phyloP scores from a whole-genome alignment of 2,888 invertebrate genomes.

The Aquatica leii region DNA sequence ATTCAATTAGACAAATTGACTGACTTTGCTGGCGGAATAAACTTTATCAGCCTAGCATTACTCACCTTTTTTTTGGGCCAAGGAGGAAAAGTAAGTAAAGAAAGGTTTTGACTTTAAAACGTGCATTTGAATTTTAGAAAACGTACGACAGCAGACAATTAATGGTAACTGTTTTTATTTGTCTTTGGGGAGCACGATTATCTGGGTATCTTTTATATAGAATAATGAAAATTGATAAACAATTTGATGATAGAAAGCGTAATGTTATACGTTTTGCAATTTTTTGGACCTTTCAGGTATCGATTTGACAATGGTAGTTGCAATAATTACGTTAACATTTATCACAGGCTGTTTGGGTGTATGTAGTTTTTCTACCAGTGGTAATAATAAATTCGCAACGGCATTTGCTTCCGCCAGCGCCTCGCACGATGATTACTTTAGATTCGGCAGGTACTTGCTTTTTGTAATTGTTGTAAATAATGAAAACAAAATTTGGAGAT shows the following conservation, averaged over 20 bases:
- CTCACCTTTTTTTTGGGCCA: constrained; percentile 88
- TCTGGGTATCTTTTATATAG: constrained; percentile 90
- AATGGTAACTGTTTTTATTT: constrained; percentile 88
- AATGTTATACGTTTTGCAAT: constrained; percentile 89
- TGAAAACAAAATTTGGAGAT: too few relatives aligned
- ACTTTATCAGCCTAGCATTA: constrained; percentile 89
- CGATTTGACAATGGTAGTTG: too few relatives aligned
- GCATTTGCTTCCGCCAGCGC: constrained; percentile 77
- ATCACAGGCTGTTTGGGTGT: constrained; percentile 86
- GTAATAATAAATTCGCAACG: constrained; percentile 89
- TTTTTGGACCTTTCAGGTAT: constrained; percentile 90
- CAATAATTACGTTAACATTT: not conserved
- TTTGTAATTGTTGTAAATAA: too few relatives aligned
- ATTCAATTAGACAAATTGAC: constrained; percentile 91
- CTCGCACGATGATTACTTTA: constrained; percentile 85
- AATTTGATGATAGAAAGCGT: constrained; percentile 88
- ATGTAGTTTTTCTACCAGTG: constrained; percentile 88
- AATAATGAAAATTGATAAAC: constrained; percentile 89
- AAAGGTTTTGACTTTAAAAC: not conserved
- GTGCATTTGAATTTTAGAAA: constrained; percentile 59
- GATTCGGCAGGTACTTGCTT: constrained; percentile 87
- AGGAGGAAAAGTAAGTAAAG: constrained; percentile 75
- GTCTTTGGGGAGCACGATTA: constrained; percentile 86
- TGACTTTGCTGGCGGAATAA: constrained; percentile 92
- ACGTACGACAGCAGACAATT: constrained; percentile 88